phyloP scores from a whole-genome alignment of 1,140 invertebrate genomes.

The Aplysia californica region DNA sequence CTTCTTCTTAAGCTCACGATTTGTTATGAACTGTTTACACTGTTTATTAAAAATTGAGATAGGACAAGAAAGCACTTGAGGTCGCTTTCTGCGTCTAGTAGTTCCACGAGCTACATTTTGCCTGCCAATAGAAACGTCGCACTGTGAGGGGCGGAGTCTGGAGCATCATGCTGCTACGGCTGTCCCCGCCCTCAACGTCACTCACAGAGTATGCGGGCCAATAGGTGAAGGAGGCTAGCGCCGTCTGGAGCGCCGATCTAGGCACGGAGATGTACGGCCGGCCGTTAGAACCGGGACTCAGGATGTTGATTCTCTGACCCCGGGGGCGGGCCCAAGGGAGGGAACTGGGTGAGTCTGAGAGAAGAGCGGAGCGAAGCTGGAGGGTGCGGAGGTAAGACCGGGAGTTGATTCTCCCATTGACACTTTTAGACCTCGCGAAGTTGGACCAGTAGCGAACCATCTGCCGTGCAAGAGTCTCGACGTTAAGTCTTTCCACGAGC shows the following conservation, averaged over 20 bases:
- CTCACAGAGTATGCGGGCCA: neutral
- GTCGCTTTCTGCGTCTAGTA: too few species aligned
- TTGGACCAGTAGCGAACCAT: slow-evolving; percentile 39
- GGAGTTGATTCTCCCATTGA: neutral
- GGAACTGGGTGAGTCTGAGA: neutral
- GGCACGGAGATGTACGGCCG: neutral
- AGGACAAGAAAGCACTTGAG: too few species aligned
- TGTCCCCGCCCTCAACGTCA: neutral
- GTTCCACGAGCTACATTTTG: too few species aligned
- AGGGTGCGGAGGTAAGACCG: neutral
- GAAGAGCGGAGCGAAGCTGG: neutral
- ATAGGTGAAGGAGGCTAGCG: neutral
- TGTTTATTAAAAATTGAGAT: too few species aligned
- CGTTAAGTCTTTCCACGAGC: neutral
- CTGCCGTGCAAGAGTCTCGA: neutral
- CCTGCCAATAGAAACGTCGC: neutral
- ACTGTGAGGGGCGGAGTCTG: neutral
- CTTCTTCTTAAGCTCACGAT: too few species aligned
- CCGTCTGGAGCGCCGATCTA: neutral
- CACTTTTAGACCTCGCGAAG: slow-evolving; percentile 28
- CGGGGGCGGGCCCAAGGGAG: neutral
- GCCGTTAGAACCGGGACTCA: neutral
- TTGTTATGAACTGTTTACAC: too few species aligned
- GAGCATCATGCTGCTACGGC: neutral
- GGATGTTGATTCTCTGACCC: neutral